phyloP scores from a whole-genome alignment of 1,140 invertebrate species.

The Anadara kagoshimensis region DNA sequence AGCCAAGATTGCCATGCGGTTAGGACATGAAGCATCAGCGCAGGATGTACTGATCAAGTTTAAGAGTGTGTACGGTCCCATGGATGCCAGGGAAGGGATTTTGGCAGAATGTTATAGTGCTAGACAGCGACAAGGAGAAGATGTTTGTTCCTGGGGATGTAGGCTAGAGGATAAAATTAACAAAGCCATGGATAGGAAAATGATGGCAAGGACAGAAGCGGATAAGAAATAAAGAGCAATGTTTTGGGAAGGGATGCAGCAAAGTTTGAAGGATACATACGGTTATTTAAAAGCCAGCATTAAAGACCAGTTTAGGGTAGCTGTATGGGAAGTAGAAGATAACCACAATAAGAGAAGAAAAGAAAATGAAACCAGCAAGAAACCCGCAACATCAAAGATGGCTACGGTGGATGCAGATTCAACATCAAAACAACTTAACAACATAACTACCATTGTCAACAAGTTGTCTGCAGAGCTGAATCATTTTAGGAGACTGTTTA shows the following conservation, averaged over 20 bases:
- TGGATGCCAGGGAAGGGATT: conserved; percentile 5
- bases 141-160: conserved; percentile 21
- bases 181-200: conserved; percentile 4
- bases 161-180: conserved; percentile 36
- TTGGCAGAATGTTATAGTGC: conserved; percentile 32
- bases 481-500: too few relatives aligned
- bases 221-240: conserved; percentile 6
- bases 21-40: too few relatives aligned
- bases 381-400: too few relatives aligned
- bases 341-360: too few relatives aligned
- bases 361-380: too few relatives aligned
- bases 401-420: too few relatives aligned
- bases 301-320: too few relatives aligned
- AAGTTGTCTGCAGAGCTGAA: too few relatives aligned
- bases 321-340: too few relatives aligned
- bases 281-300: too few relatives aligned
- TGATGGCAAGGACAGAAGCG: not conserved
- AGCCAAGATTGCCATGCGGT: conserved; percentile 10
- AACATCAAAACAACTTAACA: too few relatives aligned
- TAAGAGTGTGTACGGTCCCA: conserved; percentile 21
- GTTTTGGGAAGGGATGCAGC: conserved; percentile 24
- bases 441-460: too few relatives aligned
- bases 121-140: conserved; percentile 18
- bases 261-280: conserved; percentile 18
- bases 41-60: conserved; percentile 16